Evolutionary conservation across 37 sponge, comb jelly and placozoan genomes (phyloP), one percentile per base, ranked within the genome.

Genomic region (Spongilla lacustris): DNA sequence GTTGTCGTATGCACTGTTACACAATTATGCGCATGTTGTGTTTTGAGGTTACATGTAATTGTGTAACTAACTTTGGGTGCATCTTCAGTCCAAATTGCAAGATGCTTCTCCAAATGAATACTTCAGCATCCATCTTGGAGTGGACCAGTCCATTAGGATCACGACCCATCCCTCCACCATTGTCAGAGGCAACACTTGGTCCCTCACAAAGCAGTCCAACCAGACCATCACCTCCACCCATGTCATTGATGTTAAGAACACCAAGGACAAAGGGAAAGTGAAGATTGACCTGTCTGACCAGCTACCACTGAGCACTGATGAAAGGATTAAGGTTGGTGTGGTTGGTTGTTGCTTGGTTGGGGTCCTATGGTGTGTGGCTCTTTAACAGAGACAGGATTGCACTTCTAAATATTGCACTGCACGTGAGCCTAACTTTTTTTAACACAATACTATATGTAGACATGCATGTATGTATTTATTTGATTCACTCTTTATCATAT

Each of bases 291-390:
- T 93, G 68, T 70, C 72, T 2, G 93, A 93, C 70, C 93, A 93
- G 76, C 69, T 93, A 29, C 93, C 93, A 2, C 82, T 89, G 49
- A 93, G 89, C 75, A 78, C 76, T 26, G 93, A 93, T 36, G 93
- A 93, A 26, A 85, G 89, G 67, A 81, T 93, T 87, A 93, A 93
- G 93, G 93, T 93, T 5, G 24, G 74, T 11, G 27, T 75, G 46
- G n/a, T n/a, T n/a, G n/a, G n/a, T n/a, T n/a, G n/a, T n/a, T n/a
- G n/a, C n/a, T n/a, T n/a, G n/a, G n/a, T n/a, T n/a, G n/a, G n/a
- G n/a, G n/a, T n/a, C n/a, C n/a, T n/a, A n/a, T n/a, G n/a, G n/a
- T n/a, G n/a, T n/a, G n/a, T n/a, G n/a, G n/a, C n/a, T n/a, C n/a
- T n/a, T n/a, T n/a, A n/a, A n/a, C n/a, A n/a, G n/a, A n/a, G n/a